Evolutionary conservation across 2,797 vertebrate genomes (phyloP).

Genomic region (Crenichthys baileyi): DNA sequence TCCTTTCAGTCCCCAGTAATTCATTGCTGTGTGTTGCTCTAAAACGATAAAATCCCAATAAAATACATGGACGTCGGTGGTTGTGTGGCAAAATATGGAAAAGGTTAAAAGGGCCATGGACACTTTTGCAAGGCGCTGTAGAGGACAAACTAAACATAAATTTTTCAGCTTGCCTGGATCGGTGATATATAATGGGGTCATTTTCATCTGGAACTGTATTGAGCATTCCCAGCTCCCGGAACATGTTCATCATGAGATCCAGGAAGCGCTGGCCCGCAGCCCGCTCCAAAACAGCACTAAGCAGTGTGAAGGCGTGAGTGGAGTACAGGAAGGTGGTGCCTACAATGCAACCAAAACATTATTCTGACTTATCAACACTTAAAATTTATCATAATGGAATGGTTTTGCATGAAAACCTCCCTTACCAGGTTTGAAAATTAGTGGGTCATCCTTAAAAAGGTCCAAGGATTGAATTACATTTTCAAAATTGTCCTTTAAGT

Average conservation of each 20-base stretch:
- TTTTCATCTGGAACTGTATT: slow-evolving; percentile 93
- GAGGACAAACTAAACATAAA: neutral
- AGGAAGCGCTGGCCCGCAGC: slow-evolving; percentile 88
- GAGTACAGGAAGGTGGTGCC: slow-evolving; percentile 96
- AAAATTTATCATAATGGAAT: neutral
- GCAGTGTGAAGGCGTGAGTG: slow-evolving; percentile 92
- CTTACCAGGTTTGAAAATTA: slow-evolving; percentile 95
- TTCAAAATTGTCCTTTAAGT: slow-evolving; percentile 92
- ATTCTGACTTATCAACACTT: neutral
- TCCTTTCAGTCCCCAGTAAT: neutral
- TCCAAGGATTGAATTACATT: slow-evolving; percentile 88
- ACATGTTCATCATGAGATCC: slow-evolving; percentile 92
- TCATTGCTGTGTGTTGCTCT: neutral
- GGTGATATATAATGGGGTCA: slow-evolving; percentile 94
- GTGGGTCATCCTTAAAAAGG: slow-evolving; percentile 95
- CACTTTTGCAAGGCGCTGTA: neutral
- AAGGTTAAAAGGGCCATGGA: neutral
- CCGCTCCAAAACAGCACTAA: slow-evolving; percentile 92
- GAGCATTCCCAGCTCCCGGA: slow-evolving; percentile 92
- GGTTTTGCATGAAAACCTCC: neutral
- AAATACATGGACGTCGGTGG: neutral
- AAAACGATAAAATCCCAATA: neutral
- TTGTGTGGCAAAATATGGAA: neutral
- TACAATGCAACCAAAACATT: slow-evolving; percentile 48
- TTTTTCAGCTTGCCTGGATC: slow-evolving; percentile 87